Evolutionary conservation across 2,797 vertebrate genomes (phyloP), one percentile per base, ranked within the genome.

Genomic region (Hyperoplus immaculatus): DNA sequence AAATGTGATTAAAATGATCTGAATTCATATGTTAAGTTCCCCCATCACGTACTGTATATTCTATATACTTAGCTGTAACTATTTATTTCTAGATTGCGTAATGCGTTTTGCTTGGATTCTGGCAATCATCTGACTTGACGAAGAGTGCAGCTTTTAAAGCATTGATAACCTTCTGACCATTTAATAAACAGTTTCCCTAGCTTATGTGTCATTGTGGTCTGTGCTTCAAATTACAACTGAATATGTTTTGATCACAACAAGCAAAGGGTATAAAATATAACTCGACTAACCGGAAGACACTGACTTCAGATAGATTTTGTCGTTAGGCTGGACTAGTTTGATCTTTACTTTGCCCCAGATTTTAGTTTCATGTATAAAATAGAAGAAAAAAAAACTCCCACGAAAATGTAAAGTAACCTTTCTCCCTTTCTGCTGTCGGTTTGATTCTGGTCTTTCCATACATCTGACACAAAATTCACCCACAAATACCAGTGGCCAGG

Each of bases 401-500:
- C 47, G 9, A 57, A 81, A 75, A 89, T 84, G 56, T 75, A 86
- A 79, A 55, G 54, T 62, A 81, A 75, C 77, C 78, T 50, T 78
- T 64, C 80, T 80, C 70, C 81, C 82, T 81, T 29, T 63, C 39
- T 74, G 69, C 84, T 87, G 86, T 91, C 88, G 75, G 63, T 69
- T 85, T 85, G 47, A 87, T 82, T 92, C 77, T 72, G 50, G 57
- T 72, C 61, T 74, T 61, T 75, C n/a, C 61, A 64, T 18, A 86
- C 6, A 36, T 74, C 66, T 75, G 74, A 89, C 72, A 90, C 89
- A 81, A 61, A 60, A 51, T 78, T 77, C 38, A 12, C 83, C 87
- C 80, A 82, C 84, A 92, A 91, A 91, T 89, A 91, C 79, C 90
- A 93, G 85, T 66, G 86, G 78, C 83, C 82, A 91, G 88, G 89